Conservation (phyloP, 2,797 vertebrate species). For the Coluber constrictor region DNA sequence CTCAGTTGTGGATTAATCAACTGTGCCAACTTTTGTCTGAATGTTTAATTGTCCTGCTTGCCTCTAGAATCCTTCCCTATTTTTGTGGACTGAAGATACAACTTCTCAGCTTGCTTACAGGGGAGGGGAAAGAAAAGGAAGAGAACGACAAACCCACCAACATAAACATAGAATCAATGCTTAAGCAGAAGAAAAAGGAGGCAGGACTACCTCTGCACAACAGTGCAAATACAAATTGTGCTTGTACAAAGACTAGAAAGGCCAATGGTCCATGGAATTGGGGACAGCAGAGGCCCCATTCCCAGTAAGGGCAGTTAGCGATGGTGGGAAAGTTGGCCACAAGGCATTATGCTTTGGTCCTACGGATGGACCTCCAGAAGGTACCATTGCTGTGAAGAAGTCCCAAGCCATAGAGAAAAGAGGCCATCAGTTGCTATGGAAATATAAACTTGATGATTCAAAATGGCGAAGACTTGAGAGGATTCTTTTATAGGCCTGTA, state of each 20-base stretch:
- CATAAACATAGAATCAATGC: neutral
- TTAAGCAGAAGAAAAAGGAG: neutral
- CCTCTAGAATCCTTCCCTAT: neutral
- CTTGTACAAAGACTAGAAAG: constrained; percentile 10
- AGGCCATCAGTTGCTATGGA: neutral
- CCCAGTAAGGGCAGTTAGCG: neutral
- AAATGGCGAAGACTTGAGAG: neutral
- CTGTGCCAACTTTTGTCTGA: neutral
- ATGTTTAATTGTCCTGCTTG: neutral
- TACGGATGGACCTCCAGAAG: neutral
- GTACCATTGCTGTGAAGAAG: neutral
- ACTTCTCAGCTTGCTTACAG: neutral
- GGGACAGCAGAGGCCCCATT: neutral
- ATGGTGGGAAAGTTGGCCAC: neutral
- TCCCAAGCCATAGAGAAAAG: neutral
- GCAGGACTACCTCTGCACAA: neutral
- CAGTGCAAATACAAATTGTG: constrained; percentile 26
- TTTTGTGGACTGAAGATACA: neutral
- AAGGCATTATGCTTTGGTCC: neutral
- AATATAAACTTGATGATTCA: neutral
- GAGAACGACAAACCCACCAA: neutral
- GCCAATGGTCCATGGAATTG: neutral
- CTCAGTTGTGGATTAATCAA: neutral
- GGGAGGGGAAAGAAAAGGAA: too few species aligned
- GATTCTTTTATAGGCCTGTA: neutral